Conservation (phyloP, 2,113 vertebrate genomes). For the Cynopterus brachyotis region DNA sequence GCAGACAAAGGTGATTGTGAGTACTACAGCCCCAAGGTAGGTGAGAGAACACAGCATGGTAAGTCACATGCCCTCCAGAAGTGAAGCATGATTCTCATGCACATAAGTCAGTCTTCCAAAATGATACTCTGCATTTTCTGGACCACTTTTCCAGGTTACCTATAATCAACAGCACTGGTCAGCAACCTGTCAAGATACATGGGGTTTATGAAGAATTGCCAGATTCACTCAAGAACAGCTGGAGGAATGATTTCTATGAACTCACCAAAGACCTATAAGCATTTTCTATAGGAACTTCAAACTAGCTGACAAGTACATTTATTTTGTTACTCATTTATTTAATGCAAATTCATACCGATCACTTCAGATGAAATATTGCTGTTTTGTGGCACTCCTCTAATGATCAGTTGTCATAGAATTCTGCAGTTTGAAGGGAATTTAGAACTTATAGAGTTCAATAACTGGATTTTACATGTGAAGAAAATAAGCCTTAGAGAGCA, state of each 20-base stretch:
- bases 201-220: neutral
- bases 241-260: neutral
- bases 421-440: neutral
- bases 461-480: neutral
- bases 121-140: neutral
- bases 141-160: neutral
- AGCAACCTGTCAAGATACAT: constrained; percentile 17
- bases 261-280: neutral
- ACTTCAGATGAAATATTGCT: neutral
- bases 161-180: neutral
- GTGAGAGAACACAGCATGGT: neutral
- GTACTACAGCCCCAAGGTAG: neutral
- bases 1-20: neutral
- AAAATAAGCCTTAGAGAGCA: neutral
- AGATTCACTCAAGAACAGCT: constrained; percentile 26
- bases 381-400: neutral
- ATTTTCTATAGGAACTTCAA: neutral
- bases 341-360: neutral
- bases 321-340: neutral
- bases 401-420: neutral
- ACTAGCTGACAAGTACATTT: neutral
- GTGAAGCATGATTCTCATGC: neutral
- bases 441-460: neutral
- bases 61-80: neutral
- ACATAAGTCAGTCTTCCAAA: neutral